phyloP scores from a whole-genome alignment of 2,113 vertebrate genomes.

The Sorex araneus region DNA sequence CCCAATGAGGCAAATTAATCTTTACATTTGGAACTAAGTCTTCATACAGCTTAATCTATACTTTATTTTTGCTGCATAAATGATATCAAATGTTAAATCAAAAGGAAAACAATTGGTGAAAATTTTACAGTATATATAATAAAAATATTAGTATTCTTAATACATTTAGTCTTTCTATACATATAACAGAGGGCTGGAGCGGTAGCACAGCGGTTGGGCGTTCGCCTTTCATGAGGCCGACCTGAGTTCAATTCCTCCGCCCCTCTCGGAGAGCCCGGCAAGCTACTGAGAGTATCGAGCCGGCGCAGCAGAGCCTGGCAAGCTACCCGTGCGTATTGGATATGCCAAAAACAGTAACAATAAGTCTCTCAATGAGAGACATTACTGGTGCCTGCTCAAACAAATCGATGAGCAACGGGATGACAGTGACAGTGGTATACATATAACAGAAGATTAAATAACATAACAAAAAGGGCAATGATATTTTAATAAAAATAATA shows the following conservation, averaged over 20 bases:
- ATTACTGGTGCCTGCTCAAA: too few species aligned
- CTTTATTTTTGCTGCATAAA: not conserved
- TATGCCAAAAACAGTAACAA: too few species aligned
- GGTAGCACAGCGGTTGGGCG: too few species aligned
- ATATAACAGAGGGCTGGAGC: not conserved
- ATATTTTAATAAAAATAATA: not conserved
- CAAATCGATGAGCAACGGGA: too few species aligned
- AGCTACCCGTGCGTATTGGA: too few species aligned
- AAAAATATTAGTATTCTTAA: not conserved
- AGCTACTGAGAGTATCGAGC: too few species aligned
- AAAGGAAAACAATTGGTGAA: not conserved
- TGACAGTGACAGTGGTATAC: too few species aligned
- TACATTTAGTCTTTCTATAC: not conserved
- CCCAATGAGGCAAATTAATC: not conserved
- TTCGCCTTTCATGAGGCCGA: too few species aligned
- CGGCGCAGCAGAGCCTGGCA: too few species aligned
- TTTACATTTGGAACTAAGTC: constrained; percentile 17
- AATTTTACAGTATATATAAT: not conserved
- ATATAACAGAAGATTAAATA: not conserved
- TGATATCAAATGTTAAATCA: not conserved
- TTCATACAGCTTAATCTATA: not conserved
- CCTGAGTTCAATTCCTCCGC: too few species aligned
- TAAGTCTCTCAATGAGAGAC: too few species aligned
- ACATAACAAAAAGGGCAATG: not conserved
- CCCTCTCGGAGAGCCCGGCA: too few species aligned